Evolutionary conservation across 2,888 invertebrate genomes (phyloP).

Genomic region (Hydrotaea diabolus): DNA sequence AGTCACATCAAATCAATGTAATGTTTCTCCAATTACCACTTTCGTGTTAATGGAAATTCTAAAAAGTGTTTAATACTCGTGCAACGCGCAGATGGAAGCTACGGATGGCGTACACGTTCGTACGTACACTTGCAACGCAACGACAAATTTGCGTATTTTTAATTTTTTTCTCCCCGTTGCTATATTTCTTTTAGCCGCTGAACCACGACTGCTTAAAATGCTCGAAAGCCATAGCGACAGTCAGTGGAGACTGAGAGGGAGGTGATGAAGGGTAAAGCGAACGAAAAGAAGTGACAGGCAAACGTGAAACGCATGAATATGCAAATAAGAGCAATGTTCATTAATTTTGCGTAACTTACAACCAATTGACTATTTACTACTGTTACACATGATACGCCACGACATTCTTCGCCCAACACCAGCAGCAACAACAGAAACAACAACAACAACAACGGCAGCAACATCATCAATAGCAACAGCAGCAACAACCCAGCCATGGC

Average conservation of each 20-base stretch:
- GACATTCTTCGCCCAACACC: background rate
- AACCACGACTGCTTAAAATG: conserved; percentile 31
- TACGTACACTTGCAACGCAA: conserved; percentile 8
- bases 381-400: conserved; percentile 61
- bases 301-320: conserved; percentile 63
- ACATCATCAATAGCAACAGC: background rate
- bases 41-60: conserved; percentile 48
- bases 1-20: conserved; percentile 49
- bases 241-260: background rate
- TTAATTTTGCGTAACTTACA: conserved; percentile 67
- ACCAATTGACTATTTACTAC: conserved; percentile 67
- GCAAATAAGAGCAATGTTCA: conserved; percentile 67
- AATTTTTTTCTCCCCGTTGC: conserved; percentile 30
- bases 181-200: conserved; percentile 49
- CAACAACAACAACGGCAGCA: background rate
- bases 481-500: background rate
- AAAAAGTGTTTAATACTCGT: background rate
- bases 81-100: background rate
- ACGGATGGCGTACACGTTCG: no score
- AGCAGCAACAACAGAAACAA: conserved; percentile 23
- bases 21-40: conserved; percentile 54
- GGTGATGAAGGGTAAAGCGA: background rate
- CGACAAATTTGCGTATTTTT: conserved; percentile 45
- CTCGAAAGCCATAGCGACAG: background rate
- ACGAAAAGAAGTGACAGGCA: conserved; percentile 23